phyloP scores from a whole-genome alignment of 2,113 vertebrate genomes.

The Cyanoliseus patagonus region DNA sequence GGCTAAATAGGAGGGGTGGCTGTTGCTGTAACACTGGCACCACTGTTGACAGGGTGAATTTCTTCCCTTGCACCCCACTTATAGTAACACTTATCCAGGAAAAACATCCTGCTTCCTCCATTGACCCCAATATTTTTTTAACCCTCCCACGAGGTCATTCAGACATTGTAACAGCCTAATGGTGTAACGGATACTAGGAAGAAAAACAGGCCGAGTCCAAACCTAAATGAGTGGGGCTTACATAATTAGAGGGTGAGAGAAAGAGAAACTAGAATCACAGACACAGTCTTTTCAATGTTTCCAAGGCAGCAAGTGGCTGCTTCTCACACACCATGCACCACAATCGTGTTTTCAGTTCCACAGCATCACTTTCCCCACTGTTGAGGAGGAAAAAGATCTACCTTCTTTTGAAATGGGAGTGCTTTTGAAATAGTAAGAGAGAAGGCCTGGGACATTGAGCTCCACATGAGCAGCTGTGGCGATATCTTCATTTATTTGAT shows the following conservation, averaged over 20 bases:
- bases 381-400: not conserved
- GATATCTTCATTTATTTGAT: conserved; percentile 40
- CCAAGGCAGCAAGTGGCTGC: conserved; percentile 64
- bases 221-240: conserved; percentile 41
- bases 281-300: conserved; percentile 48
- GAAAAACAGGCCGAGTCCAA: conserved; percentile 29
- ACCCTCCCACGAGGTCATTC: not conserved
- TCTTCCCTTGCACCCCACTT: not conserved
- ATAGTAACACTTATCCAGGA: not conserved
- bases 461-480: conserved; percentile 23
- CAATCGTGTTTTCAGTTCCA: not conserved
- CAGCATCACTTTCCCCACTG: not conserved
- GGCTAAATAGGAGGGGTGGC: not conserved
- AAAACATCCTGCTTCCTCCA: not conserved
- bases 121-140: not conserved
- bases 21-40: not conserved
- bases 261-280: conserved; percentile 28
- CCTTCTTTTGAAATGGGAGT: conserved; percentile 4
- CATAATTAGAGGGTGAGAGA: conserved; percentile 50
- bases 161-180: not conserved
- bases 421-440: conserved; percentile 19
- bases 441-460: conserved; percentile 18
- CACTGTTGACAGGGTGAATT: not conserved
- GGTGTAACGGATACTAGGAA: conserved; percentile 1
- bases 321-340: not conserved